Percentiles rank a stretch among this genome's conserved stretches.
Conservation (phyloP, 2,888 invertebrate genomes). For the Hydrotaea diabolus region DNA sequence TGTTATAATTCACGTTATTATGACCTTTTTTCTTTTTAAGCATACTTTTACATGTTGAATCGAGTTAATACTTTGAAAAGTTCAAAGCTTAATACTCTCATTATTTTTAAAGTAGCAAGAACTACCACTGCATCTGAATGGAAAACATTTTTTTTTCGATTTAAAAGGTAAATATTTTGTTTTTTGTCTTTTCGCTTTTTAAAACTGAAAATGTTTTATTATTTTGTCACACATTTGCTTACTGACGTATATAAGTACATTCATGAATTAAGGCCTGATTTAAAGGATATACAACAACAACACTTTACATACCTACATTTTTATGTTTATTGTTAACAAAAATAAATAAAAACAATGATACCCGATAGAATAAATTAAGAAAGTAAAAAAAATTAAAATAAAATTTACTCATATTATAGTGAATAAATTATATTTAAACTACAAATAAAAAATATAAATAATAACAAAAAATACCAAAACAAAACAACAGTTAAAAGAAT, state of each 20-base stretch:
- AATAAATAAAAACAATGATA: too few species aligned
- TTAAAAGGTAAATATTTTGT: too few species aligned
- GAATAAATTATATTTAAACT: conserved; percentile 45
- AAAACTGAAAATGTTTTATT: neutral
- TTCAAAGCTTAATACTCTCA: too few species aligned
- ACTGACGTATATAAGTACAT: neutral
- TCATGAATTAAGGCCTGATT: conserved; percentile 38
- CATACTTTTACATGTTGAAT: too few species aligned
- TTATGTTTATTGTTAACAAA: conserved; percentile 54
- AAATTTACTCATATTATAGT: conserved; percentile 50
- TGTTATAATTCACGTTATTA: too few species aligned
- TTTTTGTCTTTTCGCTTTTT: too few species aligned
- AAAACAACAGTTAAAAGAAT: conserved; percentile 46
- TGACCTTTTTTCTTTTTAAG: too few species aligned
- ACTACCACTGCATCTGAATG: too few species aligned
- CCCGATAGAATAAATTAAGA: conserved; percentile 1
- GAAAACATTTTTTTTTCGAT: too few species aligned
- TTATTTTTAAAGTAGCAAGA: too few species aligned
- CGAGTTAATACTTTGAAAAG: too few species aligned
- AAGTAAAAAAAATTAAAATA: conserved; percentile 29
- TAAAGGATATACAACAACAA: conserved; percentile 62
- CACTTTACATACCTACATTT: conserved; percentile 44
- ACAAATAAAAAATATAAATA: conserved; percentile 24
- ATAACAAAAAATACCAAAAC: neutral
- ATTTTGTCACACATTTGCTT: conserved; percentile 31